Conservation (phyloP, 1,140 invertebrate species). For the Zeugodacus cucurbitae region DNA sequence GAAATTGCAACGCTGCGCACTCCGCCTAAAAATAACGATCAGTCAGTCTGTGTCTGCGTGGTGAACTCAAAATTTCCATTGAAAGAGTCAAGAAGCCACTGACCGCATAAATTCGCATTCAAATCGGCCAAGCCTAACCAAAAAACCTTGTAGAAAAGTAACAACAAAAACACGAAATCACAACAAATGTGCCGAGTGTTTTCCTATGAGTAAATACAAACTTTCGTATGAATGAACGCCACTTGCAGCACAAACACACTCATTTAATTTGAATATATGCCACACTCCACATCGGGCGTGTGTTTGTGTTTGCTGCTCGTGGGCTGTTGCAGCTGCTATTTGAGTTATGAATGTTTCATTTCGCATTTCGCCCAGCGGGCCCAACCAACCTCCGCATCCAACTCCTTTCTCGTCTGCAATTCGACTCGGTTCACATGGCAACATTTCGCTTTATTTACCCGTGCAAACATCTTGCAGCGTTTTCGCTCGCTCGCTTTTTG, state of each 20-base stretch:
- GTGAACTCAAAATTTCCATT: constrained; percentile 29
- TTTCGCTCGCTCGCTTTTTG: background rate
- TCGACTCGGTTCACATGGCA: background rate
- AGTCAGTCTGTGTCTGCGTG: constrained; percentile 10
- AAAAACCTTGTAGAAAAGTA: background rate
- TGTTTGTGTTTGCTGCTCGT: background rate
- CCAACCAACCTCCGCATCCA: background rate
- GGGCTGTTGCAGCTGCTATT: background rate
- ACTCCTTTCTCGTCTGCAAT: background rate
- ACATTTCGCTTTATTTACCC: background rate
- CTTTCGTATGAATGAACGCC: background rate
- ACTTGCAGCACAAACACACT: background rate
- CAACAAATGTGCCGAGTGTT: background rate
- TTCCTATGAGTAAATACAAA: background rate
- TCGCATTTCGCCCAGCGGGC: constrained; percentile 4
- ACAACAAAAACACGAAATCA: background rate
- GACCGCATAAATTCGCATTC: constrained; percentile 32
- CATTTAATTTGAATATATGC: background rate
- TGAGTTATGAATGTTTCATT: background rate
- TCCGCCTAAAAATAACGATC: constrained; percentile 12
- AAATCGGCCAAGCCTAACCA: constrained; percentile 27
- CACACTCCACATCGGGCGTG: too few relatives aligned
- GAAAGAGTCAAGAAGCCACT: constrained; percentile 36
- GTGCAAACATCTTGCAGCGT: background rate
- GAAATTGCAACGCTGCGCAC: background rate